Base-by-base conservation (phyloP, 2,113 vertebrate species). In the Stegostoma tigrinum region DNA sequence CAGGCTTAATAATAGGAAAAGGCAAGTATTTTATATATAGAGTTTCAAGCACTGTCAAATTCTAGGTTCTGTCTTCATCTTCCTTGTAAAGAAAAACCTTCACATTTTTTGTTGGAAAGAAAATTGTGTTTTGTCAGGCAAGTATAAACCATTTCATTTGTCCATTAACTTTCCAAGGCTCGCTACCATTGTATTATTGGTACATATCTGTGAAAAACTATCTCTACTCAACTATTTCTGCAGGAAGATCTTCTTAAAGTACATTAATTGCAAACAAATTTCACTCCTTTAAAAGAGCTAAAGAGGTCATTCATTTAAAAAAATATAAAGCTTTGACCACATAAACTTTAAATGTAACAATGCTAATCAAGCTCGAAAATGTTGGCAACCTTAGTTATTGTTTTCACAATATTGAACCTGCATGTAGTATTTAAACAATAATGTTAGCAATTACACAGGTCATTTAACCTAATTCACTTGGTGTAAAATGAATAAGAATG, bases 111-210 rank as follows among this genome's bases (percentile, higher is more conserved):
- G 61, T 61, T 90, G 52, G 61, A 90, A 27, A 61, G 87, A 61
- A 89, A 90, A 61, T 0, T 90, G 30, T 61, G 24, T 90, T 90
- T 90, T 61, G 48, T 61, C 87, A 90, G 87, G 87, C 61, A 61
- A 90, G 52, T 14, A 90, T 61, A 61, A 90, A 90, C 48, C 87
- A 89, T 55, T 52, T 89, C 48, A 89, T 89, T 90, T 90, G 30
- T 14, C 52, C 0, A 61, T 90, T 55, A 61, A 61, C 27, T 61
- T 52, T 90, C 85, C 30, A 10, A 90, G 52, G 10, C 14, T 55
- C 34, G 27, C 52, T 61, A 0, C 52, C 30, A 30, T 90, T 90
- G 87, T 34, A 15, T 3, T 5, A 27, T 12, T 90, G 52, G 87
- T 64, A 90, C 34, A 61, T 30, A 90, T 55, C 27, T 61, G 27